Evolutionary conservation across 1,140 invertebrate species (phyloP), one percentile per base, ranked within the genome.

Genomic region (Homarus americanus): DNA sequence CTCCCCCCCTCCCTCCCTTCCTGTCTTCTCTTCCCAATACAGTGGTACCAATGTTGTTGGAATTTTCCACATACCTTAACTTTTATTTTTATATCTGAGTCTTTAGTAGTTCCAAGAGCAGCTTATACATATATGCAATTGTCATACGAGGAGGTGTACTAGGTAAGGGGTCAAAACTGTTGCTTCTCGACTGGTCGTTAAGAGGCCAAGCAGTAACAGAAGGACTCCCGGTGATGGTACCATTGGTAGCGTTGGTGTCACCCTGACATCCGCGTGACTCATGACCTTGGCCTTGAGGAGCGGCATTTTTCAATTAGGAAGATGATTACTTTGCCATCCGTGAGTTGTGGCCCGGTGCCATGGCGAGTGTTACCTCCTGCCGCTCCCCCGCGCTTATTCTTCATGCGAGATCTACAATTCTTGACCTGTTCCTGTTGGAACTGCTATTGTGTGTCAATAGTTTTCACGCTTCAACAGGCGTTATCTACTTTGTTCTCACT

Each of bases 251-350:
- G n/a, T 4, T 32, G n/a, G 2, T 69, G 63, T 32, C 28, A 69
- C 63, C 63, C 63, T 69, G 63, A 28, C 63, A 38, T n/a, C 32
- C 36, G 73, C 28, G 44, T 58, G 80, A 66, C 4, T 38, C 80
- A 38, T 82, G 58, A 63, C 58, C 80, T 82, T 82, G 58, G 58
- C 80, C 80, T 82, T 82, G 80, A 82, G 12, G 80, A 66, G 34
- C 53, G 36, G 80, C 53, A 82, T 82, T 82, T 82, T 82, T 82
- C 80, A 82, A 82, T 82, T 82, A 82, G 80, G 80, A 36, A 66
- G 58, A 58, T 82, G 80, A 82, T 82, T 82, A 63, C 80, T 82
- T 82, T 63, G 49, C 80, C 80, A 82, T 82, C 53, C 80, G 34
- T 36, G 32, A 40, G 80, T 36, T n/a, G 36, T 10, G 80, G 1